phyloP scores from a whole-genome alignment of 23 tunicate species.

The Halocynthia roretzi region DNA sequence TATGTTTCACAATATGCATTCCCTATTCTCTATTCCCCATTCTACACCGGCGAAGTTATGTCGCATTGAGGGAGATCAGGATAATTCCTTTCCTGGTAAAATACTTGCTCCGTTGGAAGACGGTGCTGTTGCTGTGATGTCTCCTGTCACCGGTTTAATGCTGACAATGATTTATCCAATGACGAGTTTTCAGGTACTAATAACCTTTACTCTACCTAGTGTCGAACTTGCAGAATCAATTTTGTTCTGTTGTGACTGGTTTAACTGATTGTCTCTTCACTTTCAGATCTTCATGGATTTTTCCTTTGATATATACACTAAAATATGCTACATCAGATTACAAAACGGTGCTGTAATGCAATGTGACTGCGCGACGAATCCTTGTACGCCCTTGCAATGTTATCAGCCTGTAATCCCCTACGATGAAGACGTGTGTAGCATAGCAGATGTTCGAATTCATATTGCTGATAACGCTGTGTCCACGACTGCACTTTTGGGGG shows the following conservation, averaged over 20 bases:
- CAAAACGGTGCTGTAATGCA: conserved; percentile 53
- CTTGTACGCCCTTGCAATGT: conserved; percentile 21
- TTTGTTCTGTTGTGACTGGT: neutral
- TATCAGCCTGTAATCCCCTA: conserved; percentile 38
- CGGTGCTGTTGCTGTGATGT: conserved; percentile 80
- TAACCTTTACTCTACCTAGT: neutral
- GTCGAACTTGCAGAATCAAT: neutral
- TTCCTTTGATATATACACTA: conserved; percentile 34
- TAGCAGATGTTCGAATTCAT: conserved; percentile 24
- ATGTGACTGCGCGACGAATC: conserved; percentile 62
- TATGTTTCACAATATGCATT: conserved; percentile 33
- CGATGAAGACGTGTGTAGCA: conserved; percentile 50
- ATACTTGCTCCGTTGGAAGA: conserved; percentile 60
- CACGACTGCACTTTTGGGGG: conserved; percentile 38
- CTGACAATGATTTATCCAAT: conserved; percentile 70
- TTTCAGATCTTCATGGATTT: conserved; percentile 41
- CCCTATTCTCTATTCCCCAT: conserved; percentile 52
- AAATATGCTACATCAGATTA: conserved; percentile 28
- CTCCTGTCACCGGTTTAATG: conserved; percentile 58
- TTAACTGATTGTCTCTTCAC: neutral
- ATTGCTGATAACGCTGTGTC: neutral
- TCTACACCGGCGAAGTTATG: conserved; percentile 45
- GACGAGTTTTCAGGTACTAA: conserved; percentile 62
- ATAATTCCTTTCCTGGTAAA: conserved; percentile 27
- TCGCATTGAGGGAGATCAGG: conserved; percentile 35